Evolutionary conservation across 2,797 vertebrate species (phyloP).

Genomic region (Sebastes minor): DNA sequence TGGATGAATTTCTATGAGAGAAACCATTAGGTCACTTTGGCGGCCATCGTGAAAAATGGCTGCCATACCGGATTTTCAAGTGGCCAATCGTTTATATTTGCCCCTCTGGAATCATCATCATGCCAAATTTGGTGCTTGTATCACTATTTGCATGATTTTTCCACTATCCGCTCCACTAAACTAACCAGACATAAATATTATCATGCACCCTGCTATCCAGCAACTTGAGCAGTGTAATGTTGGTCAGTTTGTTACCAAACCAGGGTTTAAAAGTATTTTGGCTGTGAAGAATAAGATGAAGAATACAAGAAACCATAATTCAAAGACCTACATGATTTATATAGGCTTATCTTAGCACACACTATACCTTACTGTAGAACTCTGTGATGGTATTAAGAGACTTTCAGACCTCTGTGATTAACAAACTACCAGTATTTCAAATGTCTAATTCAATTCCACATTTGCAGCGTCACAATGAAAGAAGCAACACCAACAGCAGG

Average conservation of each 20-base stretch:
- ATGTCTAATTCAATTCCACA: background rate
- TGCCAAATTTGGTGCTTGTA: no score
- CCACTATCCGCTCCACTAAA: no score
- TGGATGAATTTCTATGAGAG: no score
- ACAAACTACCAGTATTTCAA: background rate
- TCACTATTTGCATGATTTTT: no score
- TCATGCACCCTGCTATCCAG: background rate
- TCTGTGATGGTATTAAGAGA: background rate
- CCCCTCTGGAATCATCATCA: no score
- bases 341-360: background rate
- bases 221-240: background rate
- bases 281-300: background rate
- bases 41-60: no score
- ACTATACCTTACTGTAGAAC: background rate
- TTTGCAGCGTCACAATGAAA: constrained; percentile 51
- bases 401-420: background rate
- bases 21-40: no score
- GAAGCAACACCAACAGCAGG: constrained; percentile 26
- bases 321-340: background rate
- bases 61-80: no score
- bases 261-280: background rate
- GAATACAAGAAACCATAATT: background rate
- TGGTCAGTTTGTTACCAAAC: background rate
- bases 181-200: background rate
- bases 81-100: no score